Evolutionary conservation across 2,113 vertebrate genomes (phyloP), one percentile per base, ranked within the genome.

Genomic region (Aphelocoma coerulescens): DNA sequence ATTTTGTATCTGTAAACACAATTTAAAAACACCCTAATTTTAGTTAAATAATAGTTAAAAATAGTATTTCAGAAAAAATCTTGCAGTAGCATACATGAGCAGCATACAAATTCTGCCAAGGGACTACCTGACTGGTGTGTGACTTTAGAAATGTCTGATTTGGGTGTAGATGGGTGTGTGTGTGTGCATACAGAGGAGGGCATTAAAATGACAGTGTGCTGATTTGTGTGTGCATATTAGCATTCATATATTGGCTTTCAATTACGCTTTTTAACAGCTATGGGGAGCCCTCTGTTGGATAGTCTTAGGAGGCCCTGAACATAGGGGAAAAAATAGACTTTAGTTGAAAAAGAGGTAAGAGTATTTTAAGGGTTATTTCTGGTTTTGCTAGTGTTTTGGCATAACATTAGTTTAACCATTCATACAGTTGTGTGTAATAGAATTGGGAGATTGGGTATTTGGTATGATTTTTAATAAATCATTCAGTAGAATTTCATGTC

Each of bases 201-300:
- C 46, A 41, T 66, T 73, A 49, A 61, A 68, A 54, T 65, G 76
- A 43, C 75, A 75, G 27, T 13, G 7, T 79, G 74, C 67, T 83
- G 41, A n/a, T 85, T 55, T 79, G 37, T 72, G 7, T 66, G 58
- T 44, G 13, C 35, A 3, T n/a, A 49, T 44, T 75, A 68, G 52
- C 48, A 61, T 52, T 73, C 0, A 0, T 13, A 1, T 39, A 28
- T 58, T 65, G 44, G 26, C 69, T 77, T 48, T 49, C 79, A 69
- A 20, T 82, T 83, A 91, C 85, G 46, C 16, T 46, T 76, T 93
- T 87, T 58, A 75, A 79, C 85, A 86, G 96, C 91, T 91, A 3
- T 49, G 72, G 96, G 81, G 96, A 91, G 97, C 97, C 97, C 96
- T 96, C 97, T 98, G 94, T 96, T 94, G 97, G 95, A 94, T 85